These are phyloP conservation scores for Anolis apletophallus DNA, from an alignment of 2,797 vertebrate genomes.

Conservation along the genomic window DNA sequence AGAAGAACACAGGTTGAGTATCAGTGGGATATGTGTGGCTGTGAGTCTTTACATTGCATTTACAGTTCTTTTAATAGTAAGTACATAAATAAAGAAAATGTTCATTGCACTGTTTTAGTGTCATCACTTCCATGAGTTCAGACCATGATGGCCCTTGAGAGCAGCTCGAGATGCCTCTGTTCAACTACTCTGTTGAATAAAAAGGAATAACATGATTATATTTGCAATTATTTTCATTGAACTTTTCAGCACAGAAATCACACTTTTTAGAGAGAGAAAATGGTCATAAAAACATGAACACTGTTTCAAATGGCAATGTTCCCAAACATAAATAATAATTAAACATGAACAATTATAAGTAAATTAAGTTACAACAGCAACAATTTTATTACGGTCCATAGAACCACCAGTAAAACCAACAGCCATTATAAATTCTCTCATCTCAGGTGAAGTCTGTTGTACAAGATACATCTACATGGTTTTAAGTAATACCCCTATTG, in stretches of 20 bases:
- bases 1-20: slow-evolving; percentile 88
- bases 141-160: slow-evolving; percentile 82
- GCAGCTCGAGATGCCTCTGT: slow-evolving; percentile 80
- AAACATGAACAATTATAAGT: not conserved
- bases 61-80: slow-evolving; percentile 92
- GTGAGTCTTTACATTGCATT: slow-evolving; percentile 99
- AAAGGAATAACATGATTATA: slow-evolving; percentile 52
- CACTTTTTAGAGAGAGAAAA: no score
- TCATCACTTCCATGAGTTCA: slow-evolving; percentile 84
- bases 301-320: not conserved
- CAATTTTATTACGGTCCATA: no score
- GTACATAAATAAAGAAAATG: slow-evolving; percentile 90
- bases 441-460: no score
- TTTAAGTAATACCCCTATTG: no score
- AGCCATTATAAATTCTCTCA: no score
- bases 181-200: slow-evolving; percentile 89
- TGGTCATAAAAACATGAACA: not conserved
- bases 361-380: no score
- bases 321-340: not conserved
- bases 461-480: no score
- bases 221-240: slow-evolving; percentile 1
- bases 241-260: not conserved
- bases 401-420: no score
- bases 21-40: slow-evolving; percentile 94
- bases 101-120: slow-evolving; percentile 86